These are phyloP conservation scores for Arctia plantaginis DNA, from an alignment of 2,888 invertebrate genomes.

Conservation along the genomic window DNA sequence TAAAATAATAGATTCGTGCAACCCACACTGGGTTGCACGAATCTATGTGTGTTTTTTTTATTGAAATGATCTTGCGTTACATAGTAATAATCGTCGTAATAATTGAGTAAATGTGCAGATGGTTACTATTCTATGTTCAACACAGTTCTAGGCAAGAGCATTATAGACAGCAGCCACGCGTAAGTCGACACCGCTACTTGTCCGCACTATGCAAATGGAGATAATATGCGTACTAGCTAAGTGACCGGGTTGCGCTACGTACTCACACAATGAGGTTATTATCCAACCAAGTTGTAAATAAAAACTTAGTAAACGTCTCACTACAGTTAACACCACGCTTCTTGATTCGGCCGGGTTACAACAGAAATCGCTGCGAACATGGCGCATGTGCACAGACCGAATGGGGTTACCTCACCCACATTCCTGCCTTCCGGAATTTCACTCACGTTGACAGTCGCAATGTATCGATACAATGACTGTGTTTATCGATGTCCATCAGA, in stretches of 20 bases:
- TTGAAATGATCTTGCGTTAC: background rate
- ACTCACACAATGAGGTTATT: conserved; percentile 78
- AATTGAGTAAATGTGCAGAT: background rate
- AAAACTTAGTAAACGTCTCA: conserved; percentile 65
- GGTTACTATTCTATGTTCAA: conserved; percentile 38
- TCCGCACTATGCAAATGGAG: conserved; percentile 83
- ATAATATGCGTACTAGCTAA: conserved; percentile 80
- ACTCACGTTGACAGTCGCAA: conserved; percentile 76
- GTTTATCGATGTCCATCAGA: conserved; percentile 60
- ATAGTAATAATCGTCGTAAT: background rate
- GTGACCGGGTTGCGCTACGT: conserved; percentile 81
- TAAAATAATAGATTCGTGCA: background rate
- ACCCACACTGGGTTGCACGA: too few species aligned
- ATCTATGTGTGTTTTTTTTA: background rate
- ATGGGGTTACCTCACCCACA: conserved; percentile 83
- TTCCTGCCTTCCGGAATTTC: conserved; percentile 83
- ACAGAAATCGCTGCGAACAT: conserved; percentile 74
- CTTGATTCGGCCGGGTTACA: conserved; percentile 71
- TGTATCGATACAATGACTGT: conserved; percentile 68
- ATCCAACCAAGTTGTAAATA: conserved; percentile 72
- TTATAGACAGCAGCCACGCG: conserved; percentile 70
- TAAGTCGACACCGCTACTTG: conserved; percentile 80
- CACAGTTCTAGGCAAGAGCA: conserved; percentile 64
- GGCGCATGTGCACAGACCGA: conserved; percentile 81
- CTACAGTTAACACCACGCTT: conserved; percentile 58